Evolutionary conservation across 2,797 vertebrate genomes (phyloP), one percentile per base, ranked within the genome.

Genomic region (Diplodus sargus): DNA sequence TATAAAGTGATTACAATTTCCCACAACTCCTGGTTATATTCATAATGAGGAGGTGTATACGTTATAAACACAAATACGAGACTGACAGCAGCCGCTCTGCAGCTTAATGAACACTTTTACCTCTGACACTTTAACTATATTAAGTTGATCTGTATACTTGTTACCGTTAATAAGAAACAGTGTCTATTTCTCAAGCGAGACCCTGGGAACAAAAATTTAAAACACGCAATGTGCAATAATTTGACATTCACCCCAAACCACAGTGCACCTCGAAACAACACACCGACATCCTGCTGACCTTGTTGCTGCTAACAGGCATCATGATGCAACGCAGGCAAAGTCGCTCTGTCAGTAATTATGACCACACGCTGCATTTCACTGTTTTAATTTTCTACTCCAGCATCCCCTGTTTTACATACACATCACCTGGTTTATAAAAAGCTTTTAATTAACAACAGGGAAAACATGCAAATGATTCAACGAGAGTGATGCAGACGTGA

Each of bases 261-360:
- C 48, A 39, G 25, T 49, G 39, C 4, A 39, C 12, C 71, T 70
- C n/a, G 42, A 0, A 39, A 39, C 34, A 61, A 17, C n/a, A 5
- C 28, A 28, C 3, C 2, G 57, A 76, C 84, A 82, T 89, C 85
- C 84, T 77, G 69, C 28, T 84, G 76, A 89, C 76, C 68, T 80
- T 57, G 23, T 79, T 83, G 42, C 42, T 49, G n/a, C 28, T 22
- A 12, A 22, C 45, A 57, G 1, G 51, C n/a, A 42, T 60, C 42
- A 65, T 18, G 7, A 67, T 43, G 34, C 34, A 39, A 39, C 8
- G 34, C 8, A 39, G 30, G 34, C 1, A 18, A 28, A 18, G 48
- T 57, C 20, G 49, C 1, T 45, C 75, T 8, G 4, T 66, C 5
- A 51, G 4, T 45, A 20, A 39, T 18, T 34, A 45, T 25, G 42